phyloP scores from a whole-genome alignment of 2,888 invertebrate species.

The Ceramica pisi region DNA sequence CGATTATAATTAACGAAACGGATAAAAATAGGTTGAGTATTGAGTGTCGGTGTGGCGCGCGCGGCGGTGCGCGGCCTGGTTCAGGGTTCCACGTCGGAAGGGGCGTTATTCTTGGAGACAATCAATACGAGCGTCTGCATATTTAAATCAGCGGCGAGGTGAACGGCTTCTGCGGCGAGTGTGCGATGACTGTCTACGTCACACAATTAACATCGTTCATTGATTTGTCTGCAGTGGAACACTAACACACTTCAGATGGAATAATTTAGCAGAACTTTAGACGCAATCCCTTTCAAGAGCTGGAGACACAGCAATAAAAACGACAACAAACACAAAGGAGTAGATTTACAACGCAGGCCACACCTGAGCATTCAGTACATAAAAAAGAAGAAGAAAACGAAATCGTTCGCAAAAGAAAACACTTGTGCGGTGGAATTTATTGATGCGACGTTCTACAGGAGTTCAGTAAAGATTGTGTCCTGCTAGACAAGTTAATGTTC shows the following conservation, averaged over 20 bases:
- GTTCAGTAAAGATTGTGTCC: conserved; percentile 43
- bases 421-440: conserved; percentile 56
- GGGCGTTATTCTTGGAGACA: conserved; percentile 88
- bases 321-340: conserved; percentile 22
- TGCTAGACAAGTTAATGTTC: conserved; percentile 47
- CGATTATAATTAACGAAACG: conserved; percentile 50
- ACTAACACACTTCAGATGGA: conserved; percentile 8
- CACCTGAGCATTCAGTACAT: conserved; percentile 46
- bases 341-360: conserved; percentile 43
- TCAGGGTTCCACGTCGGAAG: conserved; percentile 74
- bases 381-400: conserved; percentile 43
- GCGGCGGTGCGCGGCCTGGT: conserved; percentile 66
- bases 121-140: conserved; percentile 88
- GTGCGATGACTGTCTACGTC: conserved; percentile 60
- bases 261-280: conserved; percentile 11
- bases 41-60: conserved; percentile 51
- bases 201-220: conserved; percentile 38
- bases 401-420: conserved; percentile 46
- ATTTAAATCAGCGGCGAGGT: conserved; percentile 86
- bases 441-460: conserved; percentile 45
- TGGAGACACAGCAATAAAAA: conserved; percentile 30
- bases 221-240: conserved; percentile 25
- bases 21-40: conserved; percentile 65
- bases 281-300: conserved; percentile 3
- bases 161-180: conserved; percentile 70